Evolutionary conservation across 92 coral and sea anemone genomes (phyloP).

Genomic region (Plumapathes pennacea): DNA sequence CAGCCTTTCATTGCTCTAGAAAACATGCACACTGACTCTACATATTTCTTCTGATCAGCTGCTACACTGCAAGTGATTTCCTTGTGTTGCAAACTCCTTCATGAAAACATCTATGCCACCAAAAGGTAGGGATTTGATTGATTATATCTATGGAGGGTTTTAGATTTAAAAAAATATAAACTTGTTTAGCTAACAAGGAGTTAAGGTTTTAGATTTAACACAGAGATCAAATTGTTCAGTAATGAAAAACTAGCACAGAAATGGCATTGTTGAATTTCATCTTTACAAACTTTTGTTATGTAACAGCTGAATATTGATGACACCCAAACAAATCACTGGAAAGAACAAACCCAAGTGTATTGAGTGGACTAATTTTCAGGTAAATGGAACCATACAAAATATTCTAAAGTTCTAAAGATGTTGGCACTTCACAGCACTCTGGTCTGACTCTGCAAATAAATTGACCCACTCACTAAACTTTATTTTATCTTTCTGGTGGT

Average conservation of each 20-base stretch:
- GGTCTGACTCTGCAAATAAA: not conserved
- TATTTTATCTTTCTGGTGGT: too few species aligned
- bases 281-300: not conserved
- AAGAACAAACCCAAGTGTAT: not conserved
- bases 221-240: too few species aligned
- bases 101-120: slow-evolving; percentile 80
- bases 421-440: not conserved
- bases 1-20: not conserved
- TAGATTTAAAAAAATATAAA: too few species aligned
- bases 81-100: slow-evolving; percentile 72
- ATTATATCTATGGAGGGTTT: too few species aligned
- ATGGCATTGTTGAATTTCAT: too few species aligned
- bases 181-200: too few species aligned
- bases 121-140: slow-evolving; percentile 72
- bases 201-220: too few species aligned
- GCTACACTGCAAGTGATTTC: slow-evolving; percentile 67
- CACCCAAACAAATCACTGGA: not conserved
- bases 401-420: too few species aligned
- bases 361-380: too few species aligned
- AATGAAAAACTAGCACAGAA: too few species aligned
- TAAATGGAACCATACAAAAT: too few species aligned
- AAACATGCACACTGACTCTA: not conserved
- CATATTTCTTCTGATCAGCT: slow-evolving; percentile 33
- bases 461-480: too few species aligned
- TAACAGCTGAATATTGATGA: not conserved